These are phyloP conservation scores for Psylliodes chrysocephalus DNA, from an alignment of 2,888 invertebrate genomes.

Conservation along the genomic window DNA sequence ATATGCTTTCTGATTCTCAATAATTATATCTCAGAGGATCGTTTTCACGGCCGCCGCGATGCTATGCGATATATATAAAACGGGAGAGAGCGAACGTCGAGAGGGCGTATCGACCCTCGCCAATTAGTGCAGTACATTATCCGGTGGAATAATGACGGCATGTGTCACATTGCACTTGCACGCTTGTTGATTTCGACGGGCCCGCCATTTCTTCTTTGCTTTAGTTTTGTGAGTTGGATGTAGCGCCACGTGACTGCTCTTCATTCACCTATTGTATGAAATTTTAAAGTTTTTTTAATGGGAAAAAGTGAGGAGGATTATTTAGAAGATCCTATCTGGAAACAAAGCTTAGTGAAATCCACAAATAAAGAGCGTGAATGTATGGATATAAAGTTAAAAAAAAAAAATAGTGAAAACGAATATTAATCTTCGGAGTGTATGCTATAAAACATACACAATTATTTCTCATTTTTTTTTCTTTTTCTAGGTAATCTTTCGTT, in stretches of 20 bases:
- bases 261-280: constrained; percentile 31
- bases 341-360: too few relatives aligned
- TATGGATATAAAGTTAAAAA: too few relatives aligned
- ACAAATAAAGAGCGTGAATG: too few relatives aligned
- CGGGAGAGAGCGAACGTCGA: constrained; percentile 44
- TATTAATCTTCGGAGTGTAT: too few relatives aligned
- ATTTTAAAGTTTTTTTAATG: constrained; percentile 11
- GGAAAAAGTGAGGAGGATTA: background rate
- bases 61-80: constrained; percentile 35
- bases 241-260: constrained; percentile 43
- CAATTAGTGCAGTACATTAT: constrained; percentile 62
- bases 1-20: constrained; percentile 59
- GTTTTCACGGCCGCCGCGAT: constrained; percentile 51
- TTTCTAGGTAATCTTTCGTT: too few relatives aligned
- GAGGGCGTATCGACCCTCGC: constrained; percentile 54
- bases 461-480: too few relatives aligned
- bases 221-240: background rate
- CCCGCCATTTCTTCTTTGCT: constrained; percentile 40
- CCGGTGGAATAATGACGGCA: constrained; percentile 63
- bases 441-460: too few relatives aligned
- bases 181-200: constrained; percentile 57
- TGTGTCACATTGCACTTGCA: constrained; percentile 64
- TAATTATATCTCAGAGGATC: constrained; percentile 58
- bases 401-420: too few relatives aligned
- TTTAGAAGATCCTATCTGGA: background rate